Evolutionary conservation across 2,888 invertebrate species (phyloP).

Genomic region (Hypolimnas misippus): DNA sequence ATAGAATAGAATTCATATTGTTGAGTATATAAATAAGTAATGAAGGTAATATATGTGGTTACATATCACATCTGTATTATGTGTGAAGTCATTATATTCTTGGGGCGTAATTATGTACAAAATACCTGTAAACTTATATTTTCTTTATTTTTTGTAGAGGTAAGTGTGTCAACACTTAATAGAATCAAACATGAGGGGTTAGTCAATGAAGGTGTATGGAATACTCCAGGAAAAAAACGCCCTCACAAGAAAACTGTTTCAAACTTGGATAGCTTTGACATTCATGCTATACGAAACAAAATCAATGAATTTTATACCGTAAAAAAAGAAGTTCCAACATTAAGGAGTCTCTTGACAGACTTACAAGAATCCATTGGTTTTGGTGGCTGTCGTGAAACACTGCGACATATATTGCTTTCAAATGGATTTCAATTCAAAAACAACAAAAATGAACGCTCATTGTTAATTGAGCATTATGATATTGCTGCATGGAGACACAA

Average conservation of each 20-base stretch:
- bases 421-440: conserved; percentile 29
- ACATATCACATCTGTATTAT: background rate
- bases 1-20: background rate
- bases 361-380: conserved; percentile 23
- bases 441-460: conserved; percentile 44
- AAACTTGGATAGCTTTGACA: conserved; percentile 30
- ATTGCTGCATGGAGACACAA: conserved; percentile 45
- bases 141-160: background rate
- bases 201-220: conserved; percentile 3
- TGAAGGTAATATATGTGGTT: background rate
- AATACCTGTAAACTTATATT: conserved; percentile 1
- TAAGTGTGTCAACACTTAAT: conserved; percentile 7
- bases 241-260: conserved; percentile 19
- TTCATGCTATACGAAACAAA: conserved; percentile 34
- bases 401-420: conserved; percentile 6
- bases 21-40: background rate
- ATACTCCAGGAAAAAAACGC: conserved; percentile 16
- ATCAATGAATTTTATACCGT: conserved; percentile 38
- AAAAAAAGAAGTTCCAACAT: conserved; percentile 32
- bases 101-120: background rate
- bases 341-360: conserved; percentile 27
- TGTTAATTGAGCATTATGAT: conserved; percentile 45
- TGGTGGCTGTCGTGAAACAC: conserved; percentile 30
- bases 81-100: background rate
- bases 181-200: conserved; percentile 9